Percentiles rank a stretch among this genome's conserved stretches.
Evolutionary conservation across 1,140 invertebrate species (phyloP).

Genomic region (Trachymyrmex septentrionalis): DNA sequence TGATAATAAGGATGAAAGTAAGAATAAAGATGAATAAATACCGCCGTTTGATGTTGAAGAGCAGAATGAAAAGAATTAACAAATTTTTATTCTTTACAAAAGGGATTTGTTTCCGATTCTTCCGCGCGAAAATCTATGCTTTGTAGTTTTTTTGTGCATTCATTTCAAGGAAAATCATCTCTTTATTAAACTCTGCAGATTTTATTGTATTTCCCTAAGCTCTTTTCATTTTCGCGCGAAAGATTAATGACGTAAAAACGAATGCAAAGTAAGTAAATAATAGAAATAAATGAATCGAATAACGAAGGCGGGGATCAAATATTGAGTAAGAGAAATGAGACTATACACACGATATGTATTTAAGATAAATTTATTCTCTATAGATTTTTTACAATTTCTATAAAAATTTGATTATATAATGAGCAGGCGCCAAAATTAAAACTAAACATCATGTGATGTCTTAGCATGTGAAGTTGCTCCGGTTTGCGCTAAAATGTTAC

Average conservation of each 20-base stretch:
- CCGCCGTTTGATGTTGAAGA: not conserved
- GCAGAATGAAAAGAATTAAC: not conserved
- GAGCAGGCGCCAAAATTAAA: not conserved
- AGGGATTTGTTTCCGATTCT: not conserved
- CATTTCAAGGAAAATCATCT: slow-evolving; percentile 10
- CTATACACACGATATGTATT: not conserved
- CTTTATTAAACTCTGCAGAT: slow-evolving; percentile 20
- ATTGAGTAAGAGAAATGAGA: not conserved
- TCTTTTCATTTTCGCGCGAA: not conserved
- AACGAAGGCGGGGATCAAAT: not conserved
- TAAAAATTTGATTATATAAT: not conserved
- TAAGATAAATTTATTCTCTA: not conserved
- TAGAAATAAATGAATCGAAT: slow-evolving; percentile 12
- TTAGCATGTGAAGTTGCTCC: not conserved
- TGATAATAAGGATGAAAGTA: not conserved
- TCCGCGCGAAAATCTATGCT: not conserved
- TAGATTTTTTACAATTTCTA: not conserved
- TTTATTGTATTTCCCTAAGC: slow-evolving; percentile 8
- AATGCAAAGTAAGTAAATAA: slow-evolving; percentile 13
- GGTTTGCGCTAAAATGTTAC: not conserved
- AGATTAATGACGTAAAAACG: slow-evolving; percentile 16
- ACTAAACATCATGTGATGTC: not conserved
- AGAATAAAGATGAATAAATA: not conserved
- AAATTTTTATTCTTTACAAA: not conserved
- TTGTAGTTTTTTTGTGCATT: not conserved